A percentile compares a stretch with the other conserved stretches of the same genome.
Evolutionary conservation across 2,113 vertebrate species (phyloP).

Genomic region (Pyrgilauda ruficollis): DNA sequence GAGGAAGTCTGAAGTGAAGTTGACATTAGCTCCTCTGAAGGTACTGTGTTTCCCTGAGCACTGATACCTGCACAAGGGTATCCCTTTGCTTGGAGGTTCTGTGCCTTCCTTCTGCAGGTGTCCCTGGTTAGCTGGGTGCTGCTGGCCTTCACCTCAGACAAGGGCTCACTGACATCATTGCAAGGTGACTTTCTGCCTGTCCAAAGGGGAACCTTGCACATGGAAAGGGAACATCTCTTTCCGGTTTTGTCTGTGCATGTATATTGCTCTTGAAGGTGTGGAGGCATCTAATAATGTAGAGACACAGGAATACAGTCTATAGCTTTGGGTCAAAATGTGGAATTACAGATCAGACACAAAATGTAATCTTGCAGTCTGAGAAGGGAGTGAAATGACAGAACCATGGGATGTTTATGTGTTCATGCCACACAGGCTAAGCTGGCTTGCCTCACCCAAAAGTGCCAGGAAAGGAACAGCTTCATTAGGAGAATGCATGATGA

Average conservation of each 20-base stretch:
- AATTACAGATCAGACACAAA: background rate
- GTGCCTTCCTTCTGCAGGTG: background rate
- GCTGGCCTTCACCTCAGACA: background rate
- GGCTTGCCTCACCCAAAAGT: constrained; percentile 80
- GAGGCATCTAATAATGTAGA: background rate
- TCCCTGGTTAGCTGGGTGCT: background rate
- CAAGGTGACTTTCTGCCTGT: background rate
- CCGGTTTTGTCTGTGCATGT: background rate
- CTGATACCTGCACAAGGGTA: background rate
- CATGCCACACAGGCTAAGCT: constrained; percentile 48
- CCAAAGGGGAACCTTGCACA: background rate
- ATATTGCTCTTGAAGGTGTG: background rate
- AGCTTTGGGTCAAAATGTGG: background rate
- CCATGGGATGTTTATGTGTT: background rate
- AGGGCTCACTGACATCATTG: background rate
- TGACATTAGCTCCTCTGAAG: constrained; percentile 77
- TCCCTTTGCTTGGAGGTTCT: background rate
- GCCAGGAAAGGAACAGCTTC: constrained; percentile 77
- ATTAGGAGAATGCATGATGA: constrained; percentile 65
- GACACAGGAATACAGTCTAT: background rate
- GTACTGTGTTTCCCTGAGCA: constrained; percentile 33
- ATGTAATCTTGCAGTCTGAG: background rate
- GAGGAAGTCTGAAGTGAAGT: constrained; percentile 53
- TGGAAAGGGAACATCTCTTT: background rate
- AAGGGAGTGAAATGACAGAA: background rate